These are phyloP conservation scores for Hydrozoanthus gracilis DNA, from an alignment of 92 coral and sea anemone genomes.

Conservation along the genomic window DNA sequence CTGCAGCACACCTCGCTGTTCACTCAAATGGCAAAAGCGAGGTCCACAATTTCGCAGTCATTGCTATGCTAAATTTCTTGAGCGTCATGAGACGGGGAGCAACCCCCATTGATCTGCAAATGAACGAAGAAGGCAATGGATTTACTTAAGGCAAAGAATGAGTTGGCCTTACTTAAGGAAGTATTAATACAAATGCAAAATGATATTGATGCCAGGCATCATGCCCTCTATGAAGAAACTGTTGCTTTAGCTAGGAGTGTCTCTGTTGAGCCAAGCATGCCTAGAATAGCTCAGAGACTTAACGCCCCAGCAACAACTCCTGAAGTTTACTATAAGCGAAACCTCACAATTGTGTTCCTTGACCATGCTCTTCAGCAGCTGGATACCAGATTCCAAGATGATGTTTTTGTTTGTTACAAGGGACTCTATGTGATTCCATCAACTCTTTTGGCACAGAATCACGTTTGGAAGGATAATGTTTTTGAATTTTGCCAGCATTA, in stretches of 20 bases:
- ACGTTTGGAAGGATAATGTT: slow-evolving; percentile 68
- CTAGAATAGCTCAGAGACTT: slow-evolving; percentile 47
- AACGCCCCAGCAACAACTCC: slow-evolving; percentile 43
- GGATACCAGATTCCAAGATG: slow-evolving; percentile 49
- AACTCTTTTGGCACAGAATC: slow-evolving; percentile 48
- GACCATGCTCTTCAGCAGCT: slow-evolving; percentile 54
- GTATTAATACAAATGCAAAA: slow-evolving; percentile 27
- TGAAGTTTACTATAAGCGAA: slow-evolving; percentile 47
- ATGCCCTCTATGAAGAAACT: slow-evolving; percentile 21
- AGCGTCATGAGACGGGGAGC: slow-evolving; percentile 48
- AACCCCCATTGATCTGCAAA: slow-evolving; percentile 54
- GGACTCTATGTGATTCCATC: slow-evolving; percentile 59
- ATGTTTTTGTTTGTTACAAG: slow-evolving; percentile 61
- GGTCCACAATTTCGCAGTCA: slow-evolving; percentile 29
- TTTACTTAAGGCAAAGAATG: slow-evolving; percentile 39
- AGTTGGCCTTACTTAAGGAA: slow-evolving; percentile 21
- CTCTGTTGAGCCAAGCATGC: slow-evolving; percentile 32
- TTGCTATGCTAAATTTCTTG: slow-evolving; percentile 50
- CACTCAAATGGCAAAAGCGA: slow-evolving; percentile 46
- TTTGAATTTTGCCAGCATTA: slow-evolving; percentile 65
- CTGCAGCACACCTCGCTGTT: slow-evolving; percentile 23
- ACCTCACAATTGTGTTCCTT: slow-evolving; percentile 50
- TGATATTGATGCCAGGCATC: slow-evolving; percentile 39
- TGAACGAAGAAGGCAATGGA: slow-evolving; percentile 37
- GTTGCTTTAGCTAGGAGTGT: slow-evolving; percentile 18